A percentile compares a stretch with the other conserved stretches of the same genome.
These are phyloP conservation scores for Cryptocheilus praepositus DNA, from an alignment of 2,888 invertebrate genomes.

Conservation along the genomic window DNA sequence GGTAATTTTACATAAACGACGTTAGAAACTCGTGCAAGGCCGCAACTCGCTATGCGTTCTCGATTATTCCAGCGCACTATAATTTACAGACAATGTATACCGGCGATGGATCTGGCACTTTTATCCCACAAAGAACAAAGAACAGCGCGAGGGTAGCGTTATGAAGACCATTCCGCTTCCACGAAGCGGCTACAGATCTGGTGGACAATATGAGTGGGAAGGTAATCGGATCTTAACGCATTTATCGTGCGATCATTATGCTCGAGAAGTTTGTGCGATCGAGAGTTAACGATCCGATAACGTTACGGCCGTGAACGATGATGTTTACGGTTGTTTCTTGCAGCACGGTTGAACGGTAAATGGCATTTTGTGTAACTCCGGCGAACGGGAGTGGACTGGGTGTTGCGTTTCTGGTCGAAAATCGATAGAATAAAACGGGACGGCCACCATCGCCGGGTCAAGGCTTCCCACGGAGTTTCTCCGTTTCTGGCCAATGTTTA, in stretches of 20 bases:
- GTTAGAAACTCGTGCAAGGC: too few species aligned
- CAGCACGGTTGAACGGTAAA: slow-evolving; percentile 7
- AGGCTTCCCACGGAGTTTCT: background rate
- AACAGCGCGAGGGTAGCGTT: slow-evolving; percentile 33
- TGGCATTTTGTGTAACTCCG: slow-evolving; percentile 21
- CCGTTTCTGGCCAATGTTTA: slow-evolving; percentile 8
- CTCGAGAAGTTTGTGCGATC: slow-evolving; percentile 52
- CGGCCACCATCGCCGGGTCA: slow-evolving; percentile 11
- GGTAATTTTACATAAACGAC: too few species aligned
- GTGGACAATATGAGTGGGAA: slow-evolving; percentile 42
- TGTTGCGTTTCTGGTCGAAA: slow-evolving; percentile 32
- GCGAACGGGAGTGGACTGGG: slow-evolving; percentile 1
- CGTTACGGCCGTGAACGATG: slow-evolving; percentile 27
- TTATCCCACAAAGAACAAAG: slow-evolving; percentile 34
- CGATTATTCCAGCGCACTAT: slow-evolving; percentile 16
- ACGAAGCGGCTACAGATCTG: slow-evolving; percentile 36
- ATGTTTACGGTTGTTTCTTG: slow-evolving; percentile 17
- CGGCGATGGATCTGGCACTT: slow-evolving; percentile 25
- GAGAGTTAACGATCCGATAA: slow-evolving; percentile 55
- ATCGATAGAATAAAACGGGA: slow-evolving; percentile 18
- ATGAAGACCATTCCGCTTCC: slow-evolving; percentile 36
- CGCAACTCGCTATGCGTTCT: background rate
- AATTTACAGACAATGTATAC: too few species aligned
- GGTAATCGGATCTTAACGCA: slow-evolving; percentile 55
- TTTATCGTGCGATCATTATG: slow-evolving; percentile 50